Evolutionary conservation across 2,797 vertebrate genomes (phyloP).

Genomic region (Lithobates sylvaticus): DNA sequence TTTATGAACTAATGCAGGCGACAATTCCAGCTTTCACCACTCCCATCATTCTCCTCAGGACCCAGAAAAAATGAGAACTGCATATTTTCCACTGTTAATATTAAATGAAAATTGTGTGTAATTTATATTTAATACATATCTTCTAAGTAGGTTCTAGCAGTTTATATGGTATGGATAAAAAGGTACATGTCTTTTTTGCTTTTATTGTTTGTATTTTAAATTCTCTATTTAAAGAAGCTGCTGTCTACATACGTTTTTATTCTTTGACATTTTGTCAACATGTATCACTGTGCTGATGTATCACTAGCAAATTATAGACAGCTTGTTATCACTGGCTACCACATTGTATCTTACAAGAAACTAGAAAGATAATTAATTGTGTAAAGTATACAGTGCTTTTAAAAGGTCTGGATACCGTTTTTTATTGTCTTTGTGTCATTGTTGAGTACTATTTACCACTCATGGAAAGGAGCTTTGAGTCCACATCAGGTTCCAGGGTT

Average conservation of each 20-base stretch:
- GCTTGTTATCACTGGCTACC: background rate
- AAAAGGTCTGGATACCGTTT: background rate
- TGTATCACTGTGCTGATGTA: background rate
- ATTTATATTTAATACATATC: conserved; percentile 37
- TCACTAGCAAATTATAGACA: background rate
- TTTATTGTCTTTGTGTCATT: background rate
- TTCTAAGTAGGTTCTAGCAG: background rate
- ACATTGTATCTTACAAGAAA: background rate
- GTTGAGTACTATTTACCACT: background rate
- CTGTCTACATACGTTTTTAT: background rate
- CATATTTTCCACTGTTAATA: conserved; percentile 36
- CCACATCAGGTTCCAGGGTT: background rate
- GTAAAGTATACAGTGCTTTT: background rate
- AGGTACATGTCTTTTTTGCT: background rate
- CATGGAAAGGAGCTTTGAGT: background rate
- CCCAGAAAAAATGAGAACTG: background rate
- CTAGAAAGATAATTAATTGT: background rate
- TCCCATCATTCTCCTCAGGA: conserved; percentile 32
- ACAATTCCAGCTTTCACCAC: background rate
- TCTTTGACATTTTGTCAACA: background rate
- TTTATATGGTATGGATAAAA: background rate
- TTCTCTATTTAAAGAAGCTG: background rate
- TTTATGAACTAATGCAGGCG: conserved; percentile 86
- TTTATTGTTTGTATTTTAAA: background rate
- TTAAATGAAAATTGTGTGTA: background rate